Base-by-base conservation (phyloP, 2,888 invertebrate genomes). In the Oscheius sp. region DNA sequence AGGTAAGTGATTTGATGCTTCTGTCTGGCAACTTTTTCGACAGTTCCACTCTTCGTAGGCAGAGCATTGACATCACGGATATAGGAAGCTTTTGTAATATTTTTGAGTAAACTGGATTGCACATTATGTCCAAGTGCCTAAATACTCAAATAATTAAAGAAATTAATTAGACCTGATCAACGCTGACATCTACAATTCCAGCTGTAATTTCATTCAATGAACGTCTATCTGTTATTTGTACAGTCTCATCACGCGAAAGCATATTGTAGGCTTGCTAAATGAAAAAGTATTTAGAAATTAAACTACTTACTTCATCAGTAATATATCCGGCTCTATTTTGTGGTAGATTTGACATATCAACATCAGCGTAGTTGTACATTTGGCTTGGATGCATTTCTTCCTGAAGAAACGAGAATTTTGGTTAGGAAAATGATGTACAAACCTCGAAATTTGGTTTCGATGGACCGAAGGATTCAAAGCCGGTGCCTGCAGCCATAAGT, bases 1-100 rank as follows among this genome's bases (percentile, higher is more conserved):
- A 86, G 74, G 72, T 86, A 83, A 10, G 86, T 86, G 72, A 86
- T 86, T 73, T 86, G 86, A 68, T 86, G 82, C 69, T 86, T 86
- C 70, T 77, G 77, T 69, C 84, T 77, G 8, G 86, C 80, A 55
- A 74, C 70, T 64, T 74, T 74, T 46, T 83, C 81, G 27, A 37
- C 46, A 12, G 75, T 48, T 46, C 55, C 69, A n/a, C 58, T 70
- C 20, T 68, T 71, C 0, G 75, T 65, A 37, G 68, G 70, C 25
- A 79, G 74, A 15, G 75, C 71, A n/a, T 65, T 63, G 2, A 76
- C 71, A 3, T 74, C 70, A 48, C 71, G 70, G 5, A 69, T 63
- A n/a, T 76, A 70, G 5, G 71, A 69, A 27, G 78, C 72, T 61
- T 80, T 76, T 20, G 79, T 76, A 25, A 85, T 66, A 66, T 81